These are phyloP conservation scores for Drosophila crucigera DNA, from an alignment of 2,888 invertebrate species.

Conservation along the genomic window DNA sequence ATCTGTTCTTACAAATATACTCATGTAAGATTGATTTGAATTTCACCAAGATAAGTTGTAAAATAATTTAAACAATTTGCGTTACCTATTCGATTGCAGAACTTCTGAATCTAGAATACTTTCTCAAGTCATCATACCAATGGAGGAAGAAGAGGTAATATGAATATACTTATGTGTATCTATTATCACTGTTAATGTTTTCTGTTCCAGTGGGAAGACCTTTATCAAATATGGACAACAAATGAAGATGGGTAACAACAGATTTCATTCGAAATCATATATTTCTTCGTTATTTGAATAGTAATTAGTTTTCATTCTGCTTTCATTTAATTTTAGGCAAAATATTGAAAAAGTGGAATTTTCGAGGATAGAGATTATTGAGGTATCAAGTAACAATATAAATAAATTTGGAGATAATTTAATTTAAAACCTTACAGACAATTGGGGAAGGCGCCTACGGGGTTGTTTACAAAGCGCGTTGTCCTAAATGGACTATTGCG, in stretches of 20 bases:
- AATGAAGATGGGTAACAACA: too few species aligned
- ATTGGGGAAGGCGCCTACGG: neutral
- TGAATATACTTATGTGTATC: neutral
- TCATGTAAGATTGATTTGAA: neutral
- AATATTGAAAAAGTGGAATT: neutral
- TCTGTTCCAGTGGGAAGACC: neutral
- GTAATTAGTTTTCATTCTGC: neutral
- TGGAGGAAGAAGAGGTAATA: neutral
- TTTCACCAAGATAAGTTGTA: neutral
- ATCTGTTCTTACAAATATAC: slow-evolving; percentile 1
- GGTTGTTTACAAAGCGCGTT: neutral
- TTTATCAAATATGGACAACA: too few species aligned
- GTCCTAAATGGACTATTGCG: neutral
- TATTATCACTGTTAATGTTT: neutral
- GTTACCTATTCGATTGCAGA: neutral
- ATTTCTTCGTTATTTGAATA: too few species aligned
- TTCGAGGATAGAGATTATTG: neutral
- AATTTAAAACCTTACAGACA: fast-evolving
- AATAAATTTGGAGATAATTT: neutral
- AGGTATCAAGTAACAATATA: neutral
- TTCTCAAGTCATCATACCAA: neutral
- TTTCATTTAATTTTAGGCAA: neutral
- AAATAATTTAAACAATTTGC: neutral
- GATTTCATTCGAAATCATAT: too few species aligned
- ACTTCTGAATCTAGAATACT: neutral